These are phyloP conservation scores for Pterophyllum scalare DNA, from an alignment of 2,113 vertebrate species.

Conservation along the genomic window DNA sequence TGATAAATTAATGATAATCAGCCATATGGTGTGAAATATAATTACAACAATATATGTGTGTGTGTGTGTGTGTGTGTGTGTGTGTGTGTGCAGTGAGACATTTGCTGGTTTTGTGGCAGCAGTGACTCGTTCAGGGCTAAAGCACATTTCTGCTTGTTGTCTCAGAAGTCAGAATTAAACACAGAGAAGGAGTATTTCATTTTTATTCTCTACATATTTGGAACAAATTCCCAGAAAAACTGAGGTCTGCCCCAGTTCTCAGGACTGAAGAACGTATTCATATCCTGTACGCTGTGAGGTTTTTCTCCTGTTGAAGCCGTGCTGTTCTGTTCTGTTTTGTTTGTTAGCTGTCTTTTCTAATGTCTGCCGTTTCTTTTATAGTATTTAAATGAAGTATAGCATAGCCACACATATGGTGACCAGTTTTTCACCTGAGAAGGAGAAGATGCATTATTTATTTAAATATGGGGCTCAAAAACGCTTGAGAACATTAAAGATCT, in stretches of 20 bases:
- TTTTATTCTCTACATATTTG: neutral
- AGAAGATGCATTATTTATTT: neutral
- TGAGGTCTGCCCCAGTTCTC: neutral
- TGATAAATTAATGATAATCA: constrained; percentile 14
- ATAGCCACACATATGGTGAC: neutral
- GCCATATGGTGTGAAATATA: constrained; percentile 7
- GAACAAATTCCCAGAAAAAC: neutral
- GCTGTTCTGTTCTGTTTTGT: neutral
- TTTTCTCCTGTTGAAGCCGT: neutral
- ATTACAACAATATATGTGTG: neutral
- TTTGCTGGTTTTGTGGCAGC: too few relatives aligned
- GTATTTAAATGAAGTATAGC: neutral
- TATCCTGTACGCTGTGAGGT: accelerated
- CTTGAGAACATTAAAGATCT: neutral
- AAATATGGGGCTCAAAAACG: neutral
- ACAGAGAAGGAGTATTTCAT: neutral
- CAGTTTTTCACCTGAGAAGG: neutral
- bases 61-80: too few relatives aligned
- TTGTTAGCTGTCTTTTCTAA: neutral
- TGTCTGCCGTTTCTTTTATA: neutral
- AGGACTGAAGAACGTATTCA: neutral
- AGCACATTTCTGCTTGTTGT: neutral
- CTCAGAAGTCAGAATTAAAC: neutral
- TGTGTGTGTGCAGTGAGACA: neutral
- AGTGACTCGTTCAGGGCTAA: neutral